These are phyloP conservation scores for Cinclus cinclus DNA, from an alignment of 2,113 vertebrate species.

Conservation along the genomic window DNA sequence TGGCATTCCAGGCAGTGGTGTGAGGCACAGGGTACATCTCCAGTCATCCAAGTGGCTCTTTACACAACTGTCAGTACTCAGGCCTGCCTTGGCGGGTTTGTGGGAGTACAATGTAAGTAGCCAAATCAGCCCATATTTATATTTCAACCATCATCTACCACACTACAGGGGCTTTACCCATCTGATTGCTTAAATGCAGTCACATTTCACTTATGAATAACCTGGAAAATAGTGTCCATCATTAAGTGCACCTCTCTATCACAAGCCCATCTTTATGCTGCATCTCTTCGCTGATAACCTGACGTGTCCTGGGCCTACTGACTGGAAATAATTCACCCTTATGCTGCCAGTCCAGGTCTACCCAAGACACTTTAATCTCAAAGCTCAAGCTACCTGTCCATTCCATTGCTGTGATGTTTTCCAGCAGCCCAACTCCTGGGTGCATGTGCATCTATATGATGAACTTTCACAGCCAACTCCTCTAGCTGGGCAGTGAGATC, in stretches of 20 bases:
- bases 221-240: neutral
- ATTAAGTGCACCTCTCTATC: neutral
- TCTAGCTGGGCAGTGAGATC: neutral
- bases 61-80: neutral
- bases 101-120: neutral
- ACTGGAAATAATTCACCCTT: neutral
- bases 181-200: neutral
- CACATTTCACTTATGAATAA: neutral
- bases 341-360: neutral
- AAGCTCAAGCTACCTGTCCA: neutral
- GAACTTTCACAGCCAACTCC: neutral
- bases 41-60: neutral
- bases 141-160: fast-evolving
- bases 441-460: fast-evolving
- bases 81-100: fast-evolving
- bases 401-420: neutral
- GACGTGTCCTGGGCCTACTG: neutral
- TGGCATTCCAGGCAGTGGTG: neutral
- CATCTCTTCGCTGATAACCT: neutral
- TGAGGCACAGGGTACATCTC: neutral
- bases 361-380: neutral
- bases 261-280: neutral
- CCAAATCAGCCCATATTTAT: neutral
- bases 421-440: neutral
- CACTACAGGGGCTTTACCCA: neutral